These are phyloP conservation scores for Todiramphus chloris DNA, from an alignment of 2,113 vertebrate genomes.

Conservation along the genomic window DNA sequence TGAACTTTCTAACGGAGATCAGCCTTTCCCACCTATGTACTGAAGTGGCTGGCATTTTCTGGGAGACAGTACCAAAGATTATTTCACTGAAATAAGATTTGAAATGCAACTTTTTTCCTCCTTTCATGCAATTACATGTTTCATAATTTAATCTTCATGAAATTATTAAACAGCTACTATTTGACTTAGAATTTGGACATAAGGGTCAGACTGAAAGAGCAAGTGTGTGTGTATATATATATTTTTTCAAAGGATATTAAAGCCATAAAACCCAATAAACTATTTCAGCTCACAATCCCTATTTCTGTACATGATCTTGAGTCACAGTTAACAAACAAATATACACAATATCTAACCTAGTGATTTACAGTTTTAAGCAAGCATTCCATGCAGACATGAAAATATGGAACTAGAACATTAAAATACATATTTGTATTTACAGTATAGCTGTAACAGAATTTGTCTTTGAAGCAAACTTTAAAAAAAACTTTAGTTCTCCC, in stretches of 20 bases:
- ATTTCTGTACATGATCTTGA: not conserved
- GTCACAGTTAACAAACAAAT: not conserved
- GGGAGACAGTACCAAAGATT: not conserved
- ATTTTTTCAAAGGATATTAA: not conserved
- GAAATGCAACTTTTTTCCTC: not conserved
- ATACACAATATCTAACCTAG: not conserved
- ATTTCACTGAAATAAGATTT: not conserved
- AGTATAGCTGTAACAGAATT: not conserved
- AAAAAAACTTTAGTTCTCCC: not conserved
- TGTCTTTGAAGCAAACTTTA: not conserved
- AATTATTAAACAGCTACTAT: not conserved
- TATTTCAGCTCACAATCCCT: not conserved
- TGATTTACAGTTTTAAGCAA: too few relatives aligned
- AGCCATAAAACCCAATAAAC: not conserved
- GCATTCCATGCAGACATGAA: not conserved
- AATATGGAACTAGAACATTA: not conserved
- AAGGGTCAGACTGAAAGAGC: not conserved
- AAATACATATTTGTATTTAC: not conserved
- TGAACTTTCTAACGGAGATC: not conserved
- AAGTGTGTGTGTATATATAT: not conserved
- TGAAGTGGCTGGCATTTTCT: not conserved
- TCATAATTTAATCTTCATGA: not conserved
- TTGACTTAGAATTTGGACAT: not conserved
- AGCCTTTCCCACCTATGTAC: not conserved
- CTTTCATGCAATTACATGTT: not conserved